Evolutionary conservation across 1,140 invertebrate species (phyloP), one percentile per base, ranked within the genome.

Genomic region (Oryctes rhinoceros): DNA sequence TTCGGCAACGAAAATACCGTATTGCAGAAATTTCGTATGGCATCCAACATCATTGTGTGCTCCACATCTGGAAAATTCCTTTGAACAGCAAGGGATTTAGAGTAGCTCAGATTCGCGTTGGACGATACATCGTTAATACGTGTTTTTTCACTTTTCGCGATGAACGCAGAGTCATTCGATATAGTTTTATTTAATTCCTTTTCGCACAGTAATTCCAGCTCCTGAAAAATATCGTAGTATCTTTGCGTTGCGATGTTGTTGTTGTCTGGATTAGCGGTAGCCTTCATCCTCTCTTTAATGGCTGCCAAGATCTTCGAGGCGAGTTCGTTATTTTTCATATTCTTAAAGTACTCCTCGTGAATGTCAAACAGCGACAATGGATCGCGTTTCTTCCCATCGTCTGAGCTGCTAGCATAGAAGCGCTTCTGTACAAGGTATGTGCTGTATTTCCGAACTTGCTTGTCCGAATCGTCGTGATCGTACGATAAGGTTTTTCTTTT

Each of bases 321-420:
- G 30, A 78, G 30, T 78, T 78, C 77, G 13, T 78, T 59, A 10
- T 59, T n/a, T 59, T 78, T 48, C 11, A 78, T 53, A 18, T 49
- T 48, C 13, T 59, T 78, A 11, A 78, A 10, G 1, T 15, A 18
- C 9, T 78, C 77, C 24, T 78, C 77, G 4, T 47, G 9, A 5
- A 37, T 59, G 35, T 59, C 15, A 3, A 78, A 35, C 18, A 78
- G 59, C 24, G 77, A n/a, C 4, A 78, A n/a, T 24, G 77, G 77
- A 18, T 59, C 77, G 15, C 7, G 18, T 15, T 49, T 30, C 59
- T 49, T 76, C 7, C 37, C n/a, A 30, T 20, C 9, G 37, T 18
- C 53, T 10, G 77, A 59, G 20, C 35, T 35, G 24, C 48, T 78
- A 3, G 77, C 18, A 59, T 48, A 78, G 6, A 30, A 53, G 0